These are phyloP conservation scores for Danionella cerebrum DNA, from an alignment of 2,113 vertebrate genomes.

Conservation along the genomic window DNA sequence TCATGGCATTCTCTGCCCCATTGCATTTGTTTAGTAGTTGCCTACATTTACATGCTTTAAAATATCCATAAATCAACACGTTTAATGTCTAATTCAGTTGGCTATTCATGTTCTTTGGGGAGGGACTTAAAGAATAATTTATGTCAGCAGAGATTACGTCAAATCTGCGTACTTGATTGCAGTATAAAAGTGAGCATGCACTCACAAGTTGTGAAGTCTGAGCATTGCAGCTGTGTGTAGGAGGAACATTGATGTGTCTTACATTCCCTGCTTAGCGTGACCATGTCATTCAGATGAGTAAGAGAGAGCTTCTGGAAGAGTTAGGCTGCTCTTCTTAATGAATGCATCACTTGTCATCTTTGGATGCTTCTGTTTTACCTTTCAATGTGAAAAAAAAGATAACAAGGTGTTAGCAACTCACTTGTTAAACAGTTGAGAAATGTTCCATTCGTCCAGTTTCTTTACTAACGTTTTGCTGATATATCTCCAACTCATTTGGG, in stretches of 20 bases:
- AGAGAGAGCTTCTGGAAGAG: slow-evolving; percentile 6
- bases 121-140: not conserved
- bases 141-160: slow-evolving; percentile 7
- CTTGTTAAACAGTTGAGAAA: no score
- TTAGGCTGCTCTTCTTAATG: slow-evolving; percentile 15
- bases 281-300: slow-evolving; percentile 32
- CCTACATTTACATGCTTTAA: no score
- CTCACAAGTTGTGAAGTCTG: not conserved
- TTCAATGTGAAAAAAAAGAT: not conserved
- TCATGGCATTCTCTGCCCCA: no score
- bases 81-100: no score
- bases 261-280: slow-evolving; percentile 20
- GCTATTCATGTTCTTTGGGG: not conserved
- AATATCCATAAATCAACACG: no score
- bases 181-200: not conserved
- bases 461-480: no score
- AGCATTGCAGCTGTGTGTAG: slow-evolving; percentile 38
- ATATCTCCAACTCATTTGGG: no score
- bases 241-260: slow-evolving; percentile 32
- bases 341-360: not conserved
- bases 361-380: slow-evolving; percentile 4
- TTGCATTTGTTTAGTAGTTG: no score
- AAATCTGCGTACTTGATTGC: not conserved
- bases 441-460: no score
- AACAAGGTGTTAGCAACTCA: not conserved